Base-by-base conservation (phyloP, 2,888 invertebrate species). In the Drosophila cognata region DNA sequence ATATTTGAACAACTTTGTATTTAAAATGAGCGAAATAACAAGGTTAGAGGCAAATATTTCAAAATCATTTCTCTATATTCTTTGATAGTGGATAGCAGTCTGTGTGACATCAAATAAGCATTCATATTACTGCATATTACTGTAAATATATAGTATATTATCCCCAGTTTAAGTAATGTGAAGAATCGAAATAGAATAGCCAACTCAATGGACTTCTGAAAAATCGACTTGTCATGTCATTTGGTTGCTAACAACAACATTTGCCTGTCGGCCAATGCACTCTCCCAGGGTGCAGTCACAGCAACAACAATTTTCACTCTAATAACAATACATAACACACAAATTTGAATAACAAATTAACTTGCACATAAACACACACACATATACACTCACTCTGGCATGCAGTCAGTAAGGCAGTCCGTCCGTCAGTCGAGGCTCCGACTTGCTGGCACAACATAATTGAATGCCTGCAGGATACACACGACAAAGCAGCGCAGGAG, bases 291-390 rank as follows among this genome's bases (percentile, higher is more conserved):
- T 67, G 70, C 80, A 81, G 63, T 46, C 33, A 28, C 35, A 72
- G 59, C 76, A 74, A 68, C 78, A 66, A 78, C 75, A 64, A 82
- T 85, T 88, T 85, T 74, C 88, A 76, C 74, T 74, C 84, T 88
- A 86, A 86, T 86, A 86, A 86, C 89, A 89, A 89, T 87, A 87
- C 89, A 87, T 84, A 87, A 89, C 89, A 89, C 74, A 89, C 82
- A 89, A 88, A 88, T 88, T 88, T 88, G 87, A 88, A 88, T 88
- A 88, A 85, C 89, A 88, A 89, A 89, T 88, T 88, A 88, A 88
- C 87, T 77, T 58, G 25, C 72, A 77, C 75, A 83, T 72, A 82
- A 76, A 76, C 66, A 79, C 56, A 55, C 38, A 53, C 41, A 56
- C 21, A 50, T 53, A 50, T 33, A 48, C 48, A 55, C 61, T 55